Base-by-base conservation (phyloP, 1,140 invertebrate species). In the Eurytemora carolleeae region DNA sequence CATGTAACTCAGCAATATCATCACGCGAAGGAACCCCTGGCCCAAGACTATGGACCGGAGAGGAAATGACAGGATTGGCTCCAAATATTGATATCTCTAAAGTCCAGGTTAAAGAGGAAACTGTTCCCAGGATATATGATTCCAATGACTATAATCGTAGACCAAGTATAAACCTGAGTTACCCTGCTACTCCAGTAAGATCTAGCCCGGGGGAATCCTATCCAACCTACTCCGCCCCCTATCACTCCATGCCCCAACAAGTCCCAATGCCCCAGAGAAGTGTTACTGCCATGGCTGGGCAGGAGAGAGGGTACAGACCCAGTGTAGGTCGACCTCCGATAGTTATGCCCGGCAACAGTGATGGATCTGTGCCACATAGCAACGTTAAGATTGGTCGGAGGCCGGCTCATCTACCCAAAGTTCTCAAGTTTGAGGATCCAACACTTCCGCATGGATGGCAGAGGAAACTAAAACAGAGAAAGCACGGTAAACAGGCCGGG, bases 401-500 rank as follows among this genome's bases (percentile, higher is more conserved):
- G 24, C 60, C 60, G 1, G 60, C 60, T 17, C 60, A 62, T 54
- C 25, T 62, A 16, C 60, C 60, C 15, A 62, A 62, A 57, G 52
- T 57, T 20, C 23, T 62, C 7, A 62, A 62, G 24, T 62, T 62
- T 54, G 24, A 55, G 18, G 60, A 62, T 20, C 57, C 58, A 19
- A 56, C 60, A 12, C 53, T 62, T n/a, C 60, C 60, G 3, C 55
- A 52, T n/a, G 60, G 60, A n/a, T 62, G 60, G 60, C 15, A 22
- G 2, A 17, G 60, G 15, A 62, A 62, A 24, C 60, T 62, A 22
- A 62, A 62, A 25, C 55, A 56, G 21, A 20, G 60, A 54, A 62
- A 62, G 55, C 60, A 62, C 24, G 60, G 60, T 1, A 62, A 62
- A 21, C 60, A 62, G 53, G 60, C 60, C 2, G 60, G 60, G 2